Evolutionary conservation across 1,140 invertebrate genomes (phyloP).

Genomic region (Bombyx mori): ASM3026992v2 NC_085117.1:3235501-3236000

Average conservation of each 20-base stretch:
- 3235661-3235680: constrained; percentile 44
- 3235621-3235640: constrained; percentile 42
- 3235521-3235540: constrained; percentile 25
- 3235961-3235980: constrained; percentile 81
- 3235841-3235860: constrained; percentile 80
- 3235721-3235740: constrained; percentile 43
- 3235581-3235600: constrained; percentile 43
- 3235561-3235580: constrained; percentile 70
- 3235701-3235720: constrained; percentile 42
- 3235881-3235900: constrained; percentile 75
- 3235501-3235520: constrained; percentile 38
- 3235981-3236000: constrained; percentile 83
- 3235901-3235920: constrained; percentile 60
- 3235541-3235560: constrained; percentile 51
- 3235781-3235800: constrained; percentile 84
- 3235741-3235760: constrained; percentile 45
- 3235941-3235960: constrained; percentile 57
- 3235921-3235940: constrained; percentile 55
- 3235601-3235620: constrained; percentile 54
- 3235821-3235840: constrained; percentile 85
- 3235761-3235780: constrained; percentile 72
- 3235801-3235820: constrained; percentile 87
- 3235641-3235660: constrained; percentile 47
- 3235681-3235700: constrained; percentile 50
- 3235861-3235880: constrained; percentile 83